phyloP scores from a whole-genome alignment of 1,140 invertebrate genomes.

The Drepana arcuata region DNA sequence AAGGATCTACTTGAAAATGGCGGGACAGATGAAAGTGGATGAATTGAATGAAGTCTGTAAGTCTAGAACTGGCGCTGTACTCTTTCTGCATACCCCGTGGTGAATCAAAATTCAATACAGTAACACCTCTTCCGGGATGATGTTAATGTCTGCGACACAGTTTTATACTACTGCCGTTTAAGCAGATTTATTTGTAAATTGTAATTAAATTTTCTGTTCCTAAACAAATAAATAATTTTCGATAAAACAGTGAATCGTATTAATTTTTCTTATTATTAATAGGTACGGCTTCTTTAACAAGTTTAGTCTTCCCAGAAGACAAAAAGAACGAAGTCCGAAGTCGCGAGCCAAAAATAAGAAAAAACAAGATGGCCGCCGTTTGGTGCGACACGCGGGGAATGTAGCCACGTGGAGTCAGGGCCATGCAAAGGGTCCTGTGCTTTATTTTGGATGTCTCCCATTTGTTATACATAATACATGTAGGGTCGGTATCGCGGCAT shows the following conservation, averaged over 20 bases:
- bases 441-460: slow-evolving; percentile 69
- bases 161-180: too few relatives aligned
- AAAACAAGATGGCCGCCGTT: slow-evolving; percentile 46
- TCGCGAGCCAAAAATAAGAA: slow-evolving; percentile 48
- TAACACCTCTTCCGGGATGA: too few relatives aligned
- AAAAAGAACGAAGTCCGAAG: slow-evolving; percentile 11
- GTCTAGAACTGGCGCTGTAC: too few relatives aligned
- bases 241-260: not conserved
- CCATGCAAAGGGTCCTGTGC: slow-evolving; percentile 35
- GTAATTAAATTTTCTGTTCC: not conserved
- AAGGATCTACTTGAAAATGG: too few relatives aligned
- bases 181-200: not conserved
- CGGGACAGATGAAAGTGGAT: not conserved
- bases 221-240: not conserved
- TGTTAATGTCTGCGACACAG: too few relatives aligned
- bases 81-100: too few relatives aligned
- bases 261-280: not conserved
- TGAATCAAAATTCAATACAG: too few relatives aligned
- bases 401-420: slow-evolving; percentile 60
- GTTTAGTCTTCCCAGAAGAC: not conserved
- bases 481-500: slow-evolving; percentile 57
- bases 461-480: slow-evolving; percentile 71
- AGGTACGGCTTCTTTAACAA: too few relatives aligned
- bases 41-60: not conserved
- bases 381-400: slow-evolving; percentile 51